Base-by-base conservation (phyloP, 2,113 vertebrate genomes). In the Donacobius atricapilla region DNA sequence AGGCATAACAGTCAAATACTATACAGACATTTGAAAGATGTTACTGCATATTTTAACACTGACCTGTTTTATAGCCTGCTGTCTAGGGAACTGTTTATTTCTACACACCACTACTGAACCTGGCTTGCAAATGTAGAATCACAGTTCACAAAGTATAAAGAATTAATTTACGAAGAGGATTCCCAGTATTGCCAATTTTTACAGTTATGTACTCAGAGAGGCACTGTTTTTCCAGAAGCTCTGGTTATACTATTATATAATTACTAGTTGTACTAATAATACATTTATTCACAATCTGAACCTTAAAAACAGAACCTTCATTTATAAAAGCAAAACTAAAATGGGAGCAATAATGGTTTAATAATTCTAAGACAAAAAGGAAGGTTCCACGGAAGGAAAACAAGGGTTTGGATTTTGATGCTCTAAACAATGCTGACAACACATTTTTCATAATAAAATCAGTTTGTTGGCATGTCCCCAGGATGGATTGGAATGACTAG, bases 11-110 rank as follows among this genome's bases (percentile, higher is more conserved):
- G 69, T 53, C 87, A 48, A 87, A 80, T 54, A 35, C 30, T 82
- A 48, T 20, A 71, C 10, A 87, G 84, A 27, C 66, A 85, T 80
- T 89, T 84, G 61, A 96, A 95, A 94, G 87, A 91, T 65, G 53
- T 82, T 87, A 72, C 58, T 83, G 65, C 93, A 87, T 94, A 96
- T 93, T 94, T 95, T 94, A 93, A 91, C 75, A 39, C 91, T 95
- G 93, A 96, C 89, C 84, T 94, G 57, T 85, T 96, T 94, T 84
- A 94, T 57, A 82, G 78, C 22, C 68, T 87, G 42, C 81, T 88
- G 70, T 95, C 93, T 79, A 82, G 91, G 81, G 84, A 96, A 91
- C 81, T 68, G 83, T 76, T 92, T 79, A 82, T 64, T 94, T 85
- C 89, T 85, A 56, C 66, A 85, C 92, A 90, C n/a, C 53, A 95